These are phyloP conservation scores for Dinocampus coccinellae DNA, from an alignment of 2,888 invertebrate genomes.

Conservation along the genomic window DNA sequence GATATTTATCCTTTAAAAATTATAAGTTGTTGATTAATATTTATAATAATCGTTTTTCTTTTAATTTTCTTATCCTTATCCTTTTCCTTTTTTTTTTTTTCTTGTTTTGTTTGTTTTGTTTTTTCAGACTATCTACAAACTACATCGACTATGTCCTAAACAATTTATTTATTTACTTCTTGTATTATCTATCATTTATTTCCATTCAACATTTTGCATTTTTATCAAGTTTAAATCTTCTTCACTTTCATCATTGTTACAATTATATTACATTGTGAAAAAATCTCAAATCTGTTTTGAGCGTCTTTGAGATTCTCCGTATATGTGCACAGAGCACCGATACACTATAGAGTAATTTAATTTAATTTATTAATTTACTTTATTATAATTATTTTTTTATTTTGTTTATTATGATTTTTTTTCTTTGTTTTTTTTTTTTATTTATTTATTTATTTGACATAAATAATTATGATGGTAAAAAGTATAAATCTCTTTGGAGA, in stretches of 20 bases:
- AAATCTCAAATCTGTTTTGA: not conserved
- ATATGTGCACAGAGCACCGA: not conserved
- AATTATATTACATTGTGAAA: not conserved
- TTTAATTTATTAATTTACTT: slow-evolving; percentile 8
- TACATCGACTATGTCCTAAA: slow-evolving; percentile 12
- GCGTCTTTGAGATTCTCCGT: not conserved
- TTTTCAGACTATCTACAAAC: slow-evolving; percentile 13
- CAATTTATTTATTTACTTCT: slow-evolving; percentile 1
- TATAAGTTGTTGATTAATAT: not conserved
- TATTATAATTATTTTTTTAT: slow-evolving; percentile 9
- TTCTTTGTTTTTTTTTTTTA: not conserved
- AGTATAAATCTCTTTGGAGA: slow-evolving; percentile 59
- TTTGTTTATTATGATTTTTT: too few species aligned
- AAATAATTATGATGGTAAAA: slow-evolving; percentile 44
- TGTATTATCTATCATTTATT: not conserved
- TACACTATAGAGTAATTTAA: not conserved
- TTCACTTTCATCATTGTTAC: not conserved
- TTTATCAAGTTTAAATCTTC: not conserved
- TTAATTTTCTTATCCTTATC: too few species aligned
- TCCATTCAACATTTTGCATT: not conserved
- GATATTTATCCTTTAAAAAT: not conserved
- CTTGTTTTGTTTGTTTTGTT: too few species aligned
- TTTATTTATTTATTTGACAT: slow-evolving; percentile 29
- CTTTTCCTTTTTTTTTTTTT: too few species aligned
- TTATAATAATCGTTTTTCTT: not conserved